Conservation (phyloP, 2,888 invertebrate genomes). For the Hofmannophila pseudospretella region DNA sequence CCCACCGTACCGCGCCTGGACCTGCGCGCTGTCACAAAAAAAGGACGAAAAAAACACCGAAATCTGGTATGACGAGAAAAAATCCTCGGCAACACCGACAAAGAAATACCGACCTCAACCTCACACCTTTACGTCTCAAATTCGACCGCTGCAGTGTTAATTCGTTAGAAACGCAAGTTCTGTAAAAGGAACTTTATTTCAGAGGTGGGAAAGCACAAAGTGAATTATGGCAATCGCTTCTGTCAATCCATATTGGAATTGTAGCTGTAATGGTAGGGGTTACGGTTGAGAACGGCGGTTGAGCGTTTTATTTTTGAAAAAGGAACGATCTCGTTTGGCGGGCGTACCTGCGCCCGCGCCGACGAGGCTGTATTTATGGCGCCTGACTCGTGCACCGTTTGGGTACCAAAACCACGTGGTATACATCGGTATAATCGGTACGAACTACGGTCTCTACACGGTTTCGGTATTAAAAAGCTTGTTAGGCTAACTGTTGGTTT, state of each 20-base stretch:
- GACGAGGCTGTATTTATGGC: slow-evolving; percentile 76
- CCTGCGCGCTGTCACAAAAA: slow-evolving; percentile 65
- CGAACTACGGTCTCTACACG: slow-evolving; percentile 17
- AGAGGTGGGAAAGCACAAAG: slow-evolving; percentile 72
- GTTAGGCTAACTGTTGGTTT: slow-evolving; percentile 68
- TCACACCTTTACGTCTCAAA: slow-evolving; percentile 26
- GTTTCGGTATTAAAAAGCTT: slow-evolving; percentile 60
- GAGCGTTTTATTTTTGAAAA: slow-evolving; percentile 50
- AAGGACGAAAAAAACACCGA: slow-evolving; percentile 59
- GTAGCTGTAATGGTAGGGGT: slow-evolving; percentile 22
- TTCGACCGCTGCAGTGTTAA: slow-evolving; percentile 16
- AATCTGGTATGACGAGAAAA: slow-evolving; percentile 71
- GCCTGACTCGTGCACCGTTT: slow-evolving; percentile 56
- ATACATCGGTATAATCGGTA: slow-evolving; percentile 9
- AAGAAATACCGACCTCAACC: slow-evolving; percentile 36
- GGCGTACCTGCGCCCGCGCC: slow-evolving; percentile 73
- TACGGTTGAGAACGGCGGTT: slow-evolving; percentile 35
- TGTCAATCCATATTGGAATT: slow-evolving; percentile 23
- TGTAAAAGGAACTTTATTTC: slow-evolving; percentile 74
- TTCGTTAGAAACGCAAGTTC: slow-evolving; percentile 39
- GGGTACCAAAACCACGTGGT: slow-evolving; percentile 58
- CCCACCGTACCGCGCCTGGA: slow-evolving; percentile 63
- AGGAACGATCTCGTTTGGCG: slow-evolving; percentile 72
- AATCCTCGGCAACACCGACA: slow-evolving; percentile 32
- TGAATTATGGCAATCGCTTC: slow-evolving; percentile 57